Base-by-base conservation (phyloP, 2,113 vertebrate species). In the Oophaga pumilio region DNA sequence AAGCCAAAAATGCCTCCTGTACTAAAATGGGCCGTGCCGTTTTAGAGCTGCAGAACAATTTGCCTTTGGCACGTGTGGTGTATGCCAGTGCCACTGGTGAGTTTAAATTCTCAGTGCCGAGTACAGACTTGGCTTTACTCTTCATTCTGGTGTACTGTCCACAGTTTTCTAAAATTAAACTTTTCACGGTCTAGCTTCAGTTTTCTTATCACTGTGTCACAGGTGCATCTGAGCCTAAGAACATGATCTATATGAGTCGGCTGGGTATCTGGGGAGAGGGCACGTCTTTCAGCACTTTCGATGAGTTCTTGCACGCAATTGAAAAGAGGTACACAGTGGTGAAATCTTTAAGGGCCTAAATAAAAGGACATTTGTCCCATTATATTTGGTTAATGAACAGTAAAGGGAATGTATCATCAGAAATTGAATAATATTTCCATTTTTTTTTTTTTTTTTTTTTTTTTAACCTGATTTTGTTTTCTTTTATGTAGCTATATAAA, bases 181-280 rank as follows among this genome's bases (percentile, higher is more conserved):
- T 26, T 77, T 78, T 86, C 57, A 64, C 57, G 2, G 68, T 57
- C 22, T 82, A 26, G 60, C 80, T 82, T 82, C 43, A 9, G 22
- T 69, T 53, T 89, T 28, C 84, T 92, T 6, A 26, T 86, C 43
- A 85, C 17, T 76, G 6, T 87, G 13, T 62, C 53, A 59, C 91
- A 99, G 98, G 98, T 94, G 98, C 98, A 91, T 99, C 98, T 6
- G 98, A 99, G 95, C 98, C 98, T 94, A 98, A 98, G 93, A 99
- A 99, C 94, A 99, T 99, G 98, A 98, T 99, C 91, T 99, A 99
- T 92, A 99, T 99, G 98, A 99, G 97, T 93, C 97, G 98, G 85
- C 94, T 99, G 93, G 98, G 98, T 43, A 99, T 99, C 89, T 99
- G 98, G 98, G 98, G 98, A 1, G 96, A 98, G 62, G 97, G 97